Base-by-base conservation (phyloP, 2,113 vertebrate species). In the Paramisgurnus dabryanus region DNA sequence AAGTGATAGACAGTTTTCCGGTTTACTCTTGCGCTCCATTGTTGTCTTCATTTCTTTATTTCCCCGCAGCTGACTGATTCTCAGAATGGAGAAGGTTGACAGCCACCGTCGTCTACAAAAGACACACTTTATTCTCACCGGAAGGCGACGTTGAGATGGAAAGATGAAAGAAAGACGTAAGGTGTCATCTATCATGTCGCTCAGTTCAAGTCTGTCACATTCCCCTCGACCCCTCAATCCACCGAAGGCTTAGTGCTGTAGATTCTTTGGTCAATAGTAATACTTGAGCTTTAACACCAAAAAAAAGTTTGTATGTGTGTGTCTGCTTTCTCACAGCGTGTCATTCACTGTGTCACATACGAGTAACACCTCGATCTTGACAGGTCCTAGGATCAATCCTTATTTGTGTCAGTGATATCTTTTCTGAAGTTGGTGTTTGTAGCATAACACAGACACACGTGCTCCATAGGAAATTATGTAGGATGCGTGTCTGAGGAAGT, bases 161-260 rank as follows among this genome's bases (percentile, higher is more conserved):
- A 78, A 82, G 68, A 79, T 41, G 77, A 70, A 76, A 73, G 76
- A 55, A 70, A 69, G 70, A 84, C 70, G 76, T 57, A 57, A 81
- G 27, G 65, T 87, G 87, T 86, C 85, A 85, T 87, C 89, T 84
- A 81, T 89, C 86, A 85, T 63, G 18, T 82, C 70, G 82, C 72
- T 81, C 84, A 71, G 22, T 86, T 79, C 67, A 76, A 81, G 79
- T 83, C 82, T 81, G 82, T 83, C 80, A 85, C 47, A n/a, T 50
- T 86, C 74, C 77, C 78, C 68, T 58, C 41, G 11, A 74, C 45
- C 61, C 57, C 41, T 70, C 50, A 39, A 60, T 78, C 53, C 39
- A 6, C 34, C 40, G 41, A 55, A 45, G 72, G 80, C 69, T 79
- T 65, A 76, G 65, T 74, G 61, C 49, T 40, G 12, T 39, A 49